Base-by-base conservation (phyloP, 2,888 invertebrate species). In the Melieria omissa region DNA sequence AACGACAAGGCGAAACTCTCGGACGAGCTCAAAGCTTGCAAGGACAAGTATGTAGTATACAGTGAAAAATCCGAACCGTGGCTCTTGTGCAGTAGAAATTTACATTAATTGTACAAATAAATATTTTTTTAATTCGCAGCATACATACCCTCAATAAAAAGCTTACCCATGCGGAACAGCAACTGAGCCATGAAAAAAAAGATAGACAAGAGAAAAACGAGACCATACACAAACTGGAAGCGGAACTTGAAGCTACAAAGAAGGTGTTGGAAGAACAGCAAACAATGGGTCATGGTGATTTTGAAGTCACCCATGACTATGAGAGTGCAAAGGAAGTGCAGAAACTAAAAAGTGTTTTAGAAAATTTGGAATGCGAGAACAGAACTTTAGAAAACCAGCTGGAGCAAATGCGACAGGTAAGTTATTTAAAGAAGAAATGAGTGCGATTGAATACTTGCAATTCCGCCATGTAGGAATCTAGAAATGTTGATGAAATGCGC, bases 101-200 rank as follows among this genome's bases (percentile, higher is more conserved):
- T 29, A 29, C 29, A 29, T 29, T 29, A 16, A 41, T 16, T 57
- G 0, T 52, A 10, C 46, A 42, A 55, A 63, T 55, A 63, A n/a
- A 12, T 8, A 65, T 49, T 54, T 69, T 44, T 29, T 29, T 29
- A 29, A 29, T 49, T 29, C 60, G 29, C 9, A 78, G 78, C 8
- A 47, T 75, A 5, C 61, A 70, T 10, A 49, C 65, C 4, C 42
- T 74, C 41, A 71, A 62, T 14, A 77, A 72, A 44, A 78, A 78
- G 70, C 71, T 78, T 8, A 61, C 71, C 5, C 47, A 66, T 0
- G 46, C 47, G 0, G 77, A 78, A 47, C 63, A 69, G 2, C 74
- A 75, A 65, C 41, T 77, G 16, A 69, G 14, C 7, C 71, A 74
- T 5, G 75, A 77, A 4, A 78, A 72, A 61, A 70, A 69, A 5